Percentiles rank a stretch among this genome's conserved stretches.
These are phyloP conservation scores for Chalcosyrphus nemorum DNA, from an alignment of 2,888 invertebrate genomes.

Conservation along the genomic window DNA sequence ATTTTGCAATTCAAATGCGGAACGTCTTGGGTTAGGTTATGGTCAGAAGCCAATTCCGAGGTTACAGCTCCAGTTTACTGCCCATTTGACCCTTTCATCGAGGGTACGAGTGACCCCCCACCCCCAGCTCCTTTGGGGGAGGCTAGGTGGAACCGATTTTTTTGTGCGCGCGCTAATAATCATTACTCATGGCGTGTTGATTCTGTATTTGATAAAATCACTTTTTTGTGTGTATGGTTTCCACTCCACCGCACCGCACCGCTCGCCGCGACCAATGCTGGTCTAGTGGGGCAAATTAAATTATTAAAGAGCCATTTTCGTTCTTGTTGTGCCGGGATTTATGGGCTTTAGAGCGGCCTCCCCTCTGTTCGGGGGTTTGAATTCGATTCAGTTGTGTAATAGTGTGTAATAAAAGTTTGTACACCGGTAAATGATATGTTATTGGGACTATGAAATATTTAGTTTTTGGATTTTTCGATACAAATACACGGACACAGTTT, in stretches of 20 bases:
- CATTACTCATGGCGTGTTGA: slow-evolving; percentile 64
- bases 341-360: slow-evolving; percentile 6
- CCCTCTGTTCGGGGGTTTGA: background rate
- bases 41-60: slow-evolving; percentile 31
- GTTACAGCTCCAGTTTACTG: slow-evolving; percentile 13
- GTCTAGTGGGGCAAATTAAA: slow-evolving; percentile 51
- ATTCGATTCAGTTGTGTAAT: slow-evolving; percentile 8
- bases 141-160: background rate
- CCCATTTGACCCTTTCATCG: slow-evolving; percentile 35
- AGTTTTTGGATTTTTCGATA: slow-evolving; percentile 16
- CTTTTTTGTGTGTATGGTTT: slow-evolving; percentile 4
- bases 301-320: slow-evolving; percentile 51
- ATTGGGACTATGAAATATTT: slow-evolving; percentile 34
- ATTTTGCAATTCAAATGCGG: slow-evolving; percentile 40
- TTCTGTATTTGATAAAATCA: slow-evolving; percentile 56
- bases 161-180: slow-evolving; percentile 36
- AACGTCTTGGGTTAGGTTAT: slow-evolving; percentile 63
- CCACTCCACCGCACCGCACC: too few relatives aligned
- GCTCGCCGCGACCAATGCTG: background rate
- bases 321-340: slow-evolving; percentile 48
- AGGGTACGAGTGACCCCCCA: background rate
- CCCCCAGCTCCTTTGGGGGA: background rate
- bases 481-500: background rate
- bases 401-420: slow-evolving; percentile 31
- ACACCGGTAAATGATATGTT: slow-evolving; percentile 47